Percentiles rank a stretch among this genome's conserved stretches.
These are phyloP conservation scores for Chelidonichthys spinosus DNA, from an alignment of 2,797 vertebrate genomes.

Conservation along the genomic window DNA sequence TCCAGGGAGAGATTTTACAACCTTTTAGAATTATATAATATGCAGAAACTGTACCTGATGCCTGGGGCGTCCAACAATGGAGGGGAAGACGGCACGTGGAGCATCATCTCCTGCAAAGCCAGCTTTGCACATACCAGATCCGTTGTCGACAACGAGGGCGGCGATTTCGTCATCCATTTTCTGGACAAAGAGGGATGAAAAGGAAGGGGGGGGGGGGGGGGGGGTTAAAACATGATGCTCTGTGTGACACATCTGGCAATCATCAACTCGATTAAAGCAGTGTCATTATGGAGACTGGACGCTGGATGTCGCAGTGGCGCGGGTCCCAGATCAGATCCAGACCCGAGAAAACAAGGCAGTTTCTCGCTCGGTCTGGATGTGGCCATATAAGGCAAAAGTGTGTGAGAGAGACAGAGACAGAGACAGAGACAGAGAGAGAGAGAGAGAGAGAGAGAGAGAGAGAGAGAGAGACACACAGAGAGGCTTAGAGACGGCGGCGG, in stretches of 20 bases:
- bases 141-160: constrained; percentile 97
- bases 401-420: no score
- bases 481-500: constrained; percentile 42
- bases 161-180: constrained; percentile 98
- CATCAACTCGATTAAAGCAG: background rate
- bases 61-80: constrained; percentile 96
- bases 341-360: constrained; percentile 85
- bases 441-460: no score
- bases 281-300: constrained; percentile 60
- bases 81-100: constrained; percentile 96
- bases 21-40: background rate
- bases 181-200: constrained; percentile 45
- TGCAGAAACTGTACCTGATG: constrained; percentile 89
- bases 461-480: constrained; percentile 30
- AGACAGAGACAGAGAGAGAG: no score
- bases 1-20: background rate
- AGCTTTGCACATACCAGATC: constrained; percentile 99
- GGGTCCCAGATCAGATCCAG: constrained; percentile 25
- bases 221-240: background rate
- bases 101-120: constrained; percentile 98
- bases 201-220: background rate
- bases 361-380: constrained; percentile 80
- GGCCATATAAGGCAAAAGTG: constrained; percentile 96
- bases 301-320: constrained; percentile 86
- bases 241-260: constrained; percentile 19